These are phyloP conservation scores for Battus philenor DNA, from an alignment of 1,140 invertebrate genomes.

Conservation along the genomic window DNA sequence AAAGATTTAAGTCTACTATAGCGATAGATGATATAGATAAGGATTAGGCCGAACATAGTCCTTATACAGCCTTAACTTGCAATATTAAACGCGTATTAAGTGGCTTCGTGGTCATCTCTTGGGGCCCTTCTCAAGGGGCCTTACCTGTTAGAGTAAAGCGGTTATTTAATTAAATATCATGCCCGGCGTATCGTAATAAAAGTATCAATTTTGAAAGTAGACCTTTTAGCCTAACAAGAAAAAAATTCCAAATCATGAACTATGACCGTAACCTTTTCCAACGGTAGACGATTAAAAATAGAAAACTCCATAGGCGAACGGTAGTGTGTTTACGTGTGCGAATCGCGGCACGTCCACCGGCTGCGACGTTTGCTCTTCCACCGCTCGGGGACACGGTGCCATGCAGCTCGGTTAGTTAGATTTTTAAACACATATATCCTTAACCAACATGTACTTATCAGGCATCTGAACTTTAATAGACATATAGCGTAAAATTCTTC, in stretches of 20 bases:
- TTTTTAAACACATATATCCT: too few relatives aligned
- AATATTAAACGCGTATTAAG: too few relatives aligned
- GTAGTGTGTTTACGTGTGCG: constrained; percentile 14
- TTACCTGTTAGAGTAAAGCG: neutral
- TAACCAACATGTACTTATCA: too few relatives aligned
- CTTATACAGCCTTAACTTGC: too few relatives aligned
- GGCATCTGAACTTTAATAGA: too few relatives aligned
- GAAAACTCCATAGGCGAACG: constrained; percentile 19
- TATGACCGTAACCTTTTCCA: constrained; percentile 15
- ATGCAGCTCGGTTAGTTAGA: constrained; percentile 19
- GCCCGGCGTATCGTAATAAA: neutral
- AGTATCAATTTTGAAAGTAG: constrained; percentile 5
- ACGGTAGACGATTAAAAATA: constrained; percentile 15
- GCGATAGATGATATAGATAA: too few relatives aligned
- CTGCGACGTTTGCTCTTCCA: neutral
- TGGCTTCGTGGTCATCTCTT: too few relatives aligned
- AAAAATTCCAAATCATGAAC: constrained; percentile 1
- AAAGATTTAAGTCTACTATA: too few relatives aligned
- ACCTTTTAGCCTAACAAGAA: constrained; percentile 12
- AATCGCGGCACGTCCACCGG: constrained; percentile 6
- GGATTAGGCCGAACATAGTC: too few relatives aligned
- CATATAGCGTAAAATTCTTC: too few relatives aligned
- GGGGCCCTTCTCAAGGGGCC: too few relatives aligned
- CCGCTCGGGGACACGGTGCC: neutral
- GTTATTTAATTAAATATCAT: neutral